Conservation (phyloP, 2,113 vertebrate species). For the Tenrec ecaudatus region DNA sequence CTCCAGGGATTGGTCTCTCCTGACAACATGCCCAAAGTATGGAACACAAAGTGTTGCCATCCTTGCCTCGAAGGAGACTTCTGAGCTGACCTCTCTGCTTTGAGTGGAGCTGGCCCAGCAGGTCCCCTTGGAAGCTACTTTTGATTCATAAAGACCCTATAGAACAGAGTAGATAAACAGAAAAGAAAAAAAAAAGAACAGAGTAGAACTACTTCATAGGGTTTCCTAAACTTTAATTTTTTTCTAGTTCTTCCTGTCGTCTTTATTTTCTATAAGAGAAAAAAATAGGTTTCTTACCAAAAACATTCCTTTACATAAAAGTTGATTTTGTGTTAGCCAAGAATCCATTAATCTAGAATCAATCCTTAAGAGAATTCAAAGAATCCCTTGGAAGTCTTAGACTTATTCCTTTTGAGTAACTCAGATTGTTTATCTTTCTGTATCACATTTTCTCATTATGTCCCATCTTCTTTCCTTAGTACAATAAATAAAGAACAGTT, state of each 20-base stretch:
- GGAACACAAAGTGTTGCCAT: too few relatives aligned
- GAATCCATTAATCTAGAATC: not conserved
- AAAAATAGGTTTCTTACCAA: not conserved
- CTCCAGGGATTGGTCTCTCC: too few relatives aligned
- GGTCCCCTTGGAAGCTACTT: too few relatives aligned
- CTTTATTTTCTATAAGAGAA: not conserved
- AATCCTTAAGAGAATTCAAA: not conserved
- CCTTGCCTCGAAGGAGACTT: too few relatives aligned
- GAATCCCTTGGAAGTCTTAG: not conserved
- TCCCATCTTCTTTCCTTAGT: conserved; percentile 85
- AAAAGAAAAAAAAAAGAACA: too few relatives aligned
- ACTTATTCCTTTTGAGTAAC: conserved; percentile 4
- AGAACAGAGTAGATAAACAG: not conserved
- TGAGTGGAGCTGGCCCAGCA: too few relatives aligned
- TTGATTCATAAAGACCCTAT: not conserved
- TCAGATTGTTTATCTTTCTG: not conserved
- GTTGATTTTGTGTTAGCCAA: not conserved
- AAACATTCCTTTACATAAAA: not conserved
- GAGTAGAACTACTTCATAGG: not conserved
- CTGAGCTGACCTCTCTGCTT: too few relatives aligned
- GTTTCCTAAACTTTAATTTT: not conserved
- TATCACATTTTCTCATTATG: conserved; percentile 59
- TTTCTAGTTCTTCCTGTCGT: not conserved
- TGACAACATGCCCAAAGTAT: too few relatives aligned
- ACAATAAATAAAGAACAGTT: conserved; percentile 99